Evolutionary conservation across 2,888 invertebrate species (phyloP).

Genomic region (Temnothorax rugatulus): DNA sequence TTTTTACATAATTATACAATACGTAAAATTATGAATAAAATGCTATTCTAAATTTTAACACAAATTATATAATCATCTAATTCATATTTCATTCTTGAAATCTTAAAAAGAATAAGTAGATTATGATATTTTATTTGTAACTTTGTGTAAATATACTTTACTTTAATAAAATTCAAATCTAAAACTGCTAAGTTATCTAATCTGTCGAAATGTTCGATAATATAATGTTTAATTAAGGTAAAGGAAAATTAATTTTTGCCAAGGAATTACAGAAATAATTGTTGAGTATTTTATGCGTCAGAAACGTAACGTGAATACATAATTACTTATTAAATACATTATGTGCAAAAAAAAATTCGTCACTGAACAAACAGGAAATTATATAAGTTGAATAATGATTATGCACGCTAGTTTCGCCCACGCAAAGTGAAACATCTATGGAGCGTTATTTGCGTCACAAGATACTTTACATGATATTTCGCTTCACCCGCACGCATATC

Average conservation of each 20-base stretch:
- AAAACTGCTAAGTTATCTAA: neutral
- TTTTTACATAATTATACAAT: neutral
- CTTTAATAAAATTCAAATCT: neutral
- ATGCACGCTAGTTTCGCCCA: slow-evolving; percentile 4
- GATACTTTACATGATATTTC: neutral
- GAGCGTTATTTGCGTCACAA: neutral
- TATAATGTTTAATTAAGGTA: neutral
- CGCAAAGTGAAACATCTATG: slow-evolving; percentile 8
- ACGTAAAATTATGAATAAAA: neutral
- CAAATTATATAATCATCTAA: too few species aligned
- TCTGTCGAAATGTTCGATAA: neutral
- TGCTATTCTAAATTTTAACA: neutral
- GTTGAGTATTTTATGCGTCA: neutral
- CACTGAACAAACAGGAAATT: slow-evolving; percentile 21
- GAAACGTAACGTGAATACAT: neutral
- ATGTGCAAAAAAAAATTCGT: slow-evolving; percentile 11
- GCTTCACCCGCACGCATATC: neutral
- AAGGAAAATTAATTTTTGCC: neutral
- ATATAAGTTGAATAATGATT: slow-evolving; percentile 18
- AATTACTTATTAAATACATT: neutral
- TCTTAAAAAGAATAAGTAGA: too few species aligned
- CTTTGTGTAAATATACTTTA: neutral
- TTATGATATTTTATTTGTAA: neutral
- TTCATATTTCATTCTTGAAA: too few species aligned
- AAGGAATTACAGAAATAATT: neutral